These are phyloP conservation scores for Penaeus indicus DNA, from an alignment of 1,140 invertebrate species.

Conservation along the genomic window DNA sequence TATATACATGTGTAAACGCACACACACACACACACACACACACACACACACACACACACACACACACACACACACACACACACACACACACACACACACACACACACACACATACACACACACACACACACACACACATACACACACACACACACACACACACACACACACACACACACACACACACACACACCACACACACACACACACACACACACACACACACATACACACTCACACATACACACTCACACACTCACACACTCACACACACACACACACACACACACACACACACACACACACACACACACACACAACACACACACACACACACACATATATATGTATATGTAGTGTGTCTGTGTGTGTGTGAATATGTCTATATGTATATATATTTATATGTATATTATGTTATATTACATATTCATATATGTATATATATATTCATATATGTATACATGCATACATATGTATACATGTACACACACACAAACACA, in stretches of 20 bases:
- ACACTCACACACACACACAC: not conserved
- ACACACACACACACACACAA: too few relatives aligned
- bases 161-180: slow-evolving; percentile 3
- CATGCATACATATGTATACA: too few relatives aligned
- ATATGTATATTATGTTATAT: too few relatives aligned
- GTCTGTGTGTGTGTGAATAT: too few relatives aligned
- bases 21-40: not conserved
- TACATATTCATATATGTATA: too few relatives aligned
- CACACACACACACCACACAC: slow-evolving; percentile 16
- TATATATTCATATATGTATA: too few relatives aligned
- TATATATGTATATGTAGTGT: too few relatives aligned
- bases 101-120: not conserved
- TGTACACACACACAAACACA: too few relatives aligned
- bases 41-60: not conserved
- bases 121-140: not conserved
- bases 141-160: not conserved
- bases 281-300: too few relatives aligned
- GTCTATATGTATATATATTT: slow-evolving; percentile 2
- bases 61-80: not conserved
- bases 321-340: too few relatives aligned
- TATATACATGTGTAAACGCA: slow-evolving; percentile 11
- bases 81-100: not conserved
- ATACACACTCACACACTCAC: not conserved
- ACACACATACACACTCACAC: not conserved
- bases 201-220: slow-evolving; percentile 23